Percentiles rank a stretch among this genome's conserved stretches.
These are phyloP conservation scores for Apodemia mormo DNA, from an alignment of 2,888 invertebrate genomes.

Conservation along the genomic window DNA sequence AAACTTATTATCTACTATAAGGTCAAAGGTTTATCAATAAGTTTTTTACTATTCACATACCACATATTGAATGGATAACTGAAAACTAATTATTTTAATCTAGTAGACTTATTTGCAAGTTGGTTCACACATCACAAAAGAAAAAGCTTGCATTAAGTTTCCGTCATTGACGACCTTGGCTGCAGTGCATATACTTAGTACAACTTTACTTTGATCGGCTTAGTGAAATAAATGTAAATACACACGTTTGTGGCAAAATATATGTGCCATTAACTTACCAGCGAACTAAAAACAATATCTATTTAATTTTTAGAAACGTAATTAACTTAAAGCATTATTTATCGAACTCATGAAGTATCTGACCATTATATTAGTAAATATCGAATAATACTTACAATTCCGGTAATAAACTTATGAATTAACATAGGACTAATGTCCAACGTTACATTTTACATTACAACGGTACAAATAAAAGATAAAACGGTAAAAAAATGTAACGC, in stretches of 20 bases:
- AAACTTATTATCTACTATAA: background rate
- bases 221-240: slow-evolving; percentile 21
- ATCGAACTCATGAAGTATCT: background rate
- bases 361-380: slow-evolving; percentile 4
- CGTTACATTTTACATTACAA: slow-evolving; percentile 70
- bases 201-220: slow-evolving; percentile 12
- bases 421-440: slow-evolving; percentile 52
- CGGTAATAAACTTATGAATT: slow-evolving; percentile 55
- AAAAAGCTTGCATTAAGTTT: slow-evolving; percentile 24
- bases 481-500: slow-evolving; percentile 66
- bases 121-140: background rate
- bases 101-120: background rate
- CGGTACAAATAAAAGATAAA: slow-evolving; percentile 61
- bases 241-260: background rate
- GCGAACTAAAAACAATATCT: background rate
- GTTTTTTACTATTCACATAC: slow-evolving; percentile 19
- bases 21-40: slow-evolving; percentile 32
- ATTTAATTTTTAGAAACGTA: background rate
- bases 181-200: slow-evolving; percentile 20
- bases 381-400: slow-evolving; percentile 57
- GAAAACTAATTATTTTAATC: background rate
- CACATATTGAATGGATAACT: slow-evolving; percentile 1
- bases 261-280: background rate
- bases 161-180: slow-evolving; percentile 45
- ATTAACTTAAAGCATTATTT: background rate